Evolutionary conservation across 2,113 vertebrate species (phyloP), one percentile per base, ranked within the genome.

Genomic region (Brachypteracias leptosomus): DNA sequence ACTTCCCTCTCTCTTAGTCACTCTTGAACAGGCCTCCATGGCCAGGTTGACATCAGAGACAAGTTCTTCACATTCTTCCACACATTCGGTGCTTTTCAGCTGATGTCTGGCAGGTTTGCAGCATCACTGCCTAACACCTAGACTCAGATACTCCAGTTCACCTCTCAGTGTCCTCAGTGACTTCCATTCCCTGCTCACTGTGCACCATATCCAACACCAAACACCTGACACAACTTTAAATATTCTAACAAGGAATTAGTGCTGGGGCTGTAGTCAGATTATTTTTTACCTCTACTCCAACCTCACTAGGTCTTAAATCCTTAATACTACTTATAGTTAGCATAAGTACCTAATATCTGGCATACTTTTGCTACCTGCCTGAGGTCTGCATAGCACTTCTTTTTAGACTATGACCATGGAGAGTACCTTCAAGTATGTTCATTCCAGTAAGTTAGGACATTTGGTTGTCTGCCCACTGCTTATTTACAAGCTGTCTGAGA

Each of bases 321-420:
- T 80, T 81, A 90, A 75, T 68, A 44, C 88, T 94, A 72, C 76
- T 95, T 93, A 72, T 2, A 75, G 9, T 52, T 82, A 86, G 18
- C 49, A 12, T 87, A 90, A 96, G 57, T 68, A 75, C 51, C 89
- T 96, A 85, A 57, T 81, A 75, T 58, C 88, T 87, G 54, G 42
- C 76, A 97, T 90, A 89, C 16, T 83, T 89, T 44, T 84, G 61
- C 79, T 87, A 84, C 66, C 79, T 83, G 12, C 20, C 40, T 71
- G n/a, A 15, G 1, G 47, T 13, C 67, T 22, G 76, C 68, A 75
- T 6, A 68, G 35, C 22, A 16, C 21, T 65, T 71, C 71, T 85
- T 51, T 42, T 3, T 14, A 16, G 82, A 55, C 15, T 46, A 16
- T 61, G 47, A 38, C 28, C n/a, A 54, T 11, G 35, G 20, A 10